A percentile compares a stretch with the other conserved stretches of the same genome.
These are phyloP conservation scores for Poeciliopsis turneri DNA, from an alignment of 2,797 vertebrate species.

Conservation along the genomic window DNA sequence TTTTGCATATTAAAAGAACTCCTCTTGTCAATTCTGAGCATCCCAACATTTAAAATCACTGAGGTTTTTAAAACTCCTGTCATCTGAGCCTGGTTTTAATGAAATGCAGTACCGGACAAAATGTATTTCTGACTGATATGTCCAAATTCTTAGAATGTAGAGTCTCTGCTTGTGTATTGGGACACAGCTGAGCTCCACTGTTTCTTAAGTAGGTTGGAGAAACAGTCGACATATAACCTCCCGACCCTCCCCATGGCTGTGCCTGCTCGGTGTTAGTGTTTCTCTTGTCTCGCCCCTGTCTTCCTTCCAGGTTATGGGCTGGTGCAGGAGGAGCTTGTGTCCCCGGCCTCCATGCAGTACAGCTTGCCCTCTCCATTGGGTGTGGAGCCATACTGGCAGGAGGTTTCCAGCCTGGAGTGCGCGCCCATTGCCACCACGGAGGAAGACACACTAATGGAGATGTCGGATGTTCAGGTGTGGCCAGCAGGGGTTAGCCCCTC, in stretches of 20 bases:
- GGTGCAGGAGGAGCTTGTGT: conserved; percentile 96
- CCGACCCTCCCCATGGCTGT: conserved; percentile 52
- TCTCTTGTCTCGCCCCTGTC: conserved; percentile 83
- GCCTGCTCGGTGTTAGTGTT: conserved; percentile 82
- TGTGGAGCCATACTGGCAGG: conserved; percentile 95
- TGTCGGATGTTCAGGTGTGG: conserved; percentile 97
- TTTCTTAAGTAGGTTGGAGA: conserved; percentile 51
- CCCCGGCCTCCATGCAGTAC: conserved; percentile 96
- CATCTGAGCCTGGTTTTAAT: not conserved
- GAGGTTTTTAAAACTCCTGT: conserved; percentile 6
- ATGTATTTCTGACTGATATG: conserved; percentile 14
- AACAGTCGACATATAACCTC: conserved; percentile 49
- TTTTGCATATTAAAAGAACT: not conserved
- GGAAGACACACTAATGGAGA: conserved; percentile 94
- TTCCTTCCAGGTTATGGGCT: conserved; percentile 92
- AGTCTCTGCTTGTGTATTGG: conserved; percentile 54
- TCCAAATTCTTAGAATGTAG: conserved; percentile 9
- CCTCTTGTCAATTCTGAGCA: not conserved
- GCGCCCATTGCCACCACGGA: conserved; percentile 94
- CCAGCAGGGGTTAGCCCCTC: conserved; percentile 92
- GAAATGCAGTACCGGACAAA: not conserved
- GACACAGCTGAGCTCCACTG: conserved; percentile 68
- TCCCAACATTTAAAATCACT: not conserved
- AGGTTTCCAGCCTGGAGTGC: conserved; percentile 92
- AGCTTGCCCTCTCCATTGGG: conserved; percentile 92